Base-by-base conservation (phyloP, 1,140 invertebrate genomes). In the Cotesia vestalis region DNA sequence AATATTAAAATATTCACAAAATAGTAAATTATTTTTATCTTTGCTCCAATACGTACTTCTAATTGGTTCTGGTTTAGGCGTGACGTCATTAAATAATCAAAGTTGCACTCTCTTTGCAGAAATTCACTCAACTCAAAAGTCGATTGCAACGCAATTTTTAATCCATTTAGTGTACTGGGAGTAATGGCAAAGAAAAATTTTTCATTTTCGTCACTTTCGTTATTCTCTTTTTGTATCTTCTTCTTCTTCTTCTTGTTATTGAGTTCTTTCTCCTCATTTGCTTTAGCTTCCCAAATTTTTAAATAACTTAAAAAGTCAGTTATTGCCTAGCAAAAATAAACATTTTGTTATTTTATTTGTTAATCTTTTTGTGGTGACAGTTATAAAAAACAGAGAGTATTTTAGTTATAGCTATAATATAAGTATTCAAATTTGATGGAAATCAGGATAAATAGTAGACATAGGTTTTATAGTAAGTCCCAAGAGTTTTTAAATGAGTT, bases 31-130 rank as follows among this genome's bases (percentile, higher is more conserved):
- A 12, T 55, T 11, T 12, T 8, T n/a, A 12, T 55, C 0, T 55
- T 55, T 34, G 53, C 38, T 40, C 5, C 20, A 4, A 27, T 17
- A 34, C 38, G 20, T 69, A 74, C 68, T 55, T 74, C 73, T 14
- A 74, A 55, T 14, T 34, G 12, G 27, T 74, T 68, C 51, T 74
- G 73, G 38, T 71, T 71, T 2, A 71, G 53, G 0, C 73, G 36
- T 4, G 73, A 5, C 0, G 62, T 74, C 38, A 71, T 35, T 11
- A 74, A 53, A 63, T 74, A 74, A 2, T 51, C 61, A 27, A 35
- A 74, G 11, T 53, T 51, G 4, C 64, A 60, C 4, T 71, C 17
- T 1, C 52, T 60, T 1, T 52, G 12, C 11, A 74, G 53, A 71
- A 62, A 74, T 17, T 66, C 61, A 9, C 12, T 14, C 1, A 74